Evolutionary conservation across 1,140 invertebrate species (phyloP), one percentile per base, ranked within the genome.

Genomic region (Eciton burchellii): DNA sequence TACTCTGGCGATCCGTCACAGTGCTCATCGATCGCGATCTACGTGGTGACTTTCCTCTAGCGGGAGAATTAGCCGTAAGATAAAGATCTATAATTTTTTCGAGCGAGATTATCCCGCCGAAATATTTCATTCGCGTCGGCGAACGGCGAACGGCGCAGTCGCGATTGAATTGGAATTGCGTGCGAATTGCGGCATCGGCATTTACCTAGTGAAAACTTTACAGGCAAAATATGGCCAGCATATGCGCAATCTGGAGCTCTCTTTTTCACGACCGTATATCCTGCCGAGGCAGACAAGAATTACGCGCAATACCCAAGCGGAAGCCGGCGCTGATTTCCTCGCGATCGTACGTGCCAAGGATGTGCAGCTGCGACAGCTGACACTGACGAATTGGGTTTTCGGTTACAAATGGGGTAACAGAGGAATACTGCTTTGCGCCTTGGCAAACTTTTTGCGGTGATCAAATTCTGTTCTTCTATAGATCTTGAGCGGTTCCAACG

Each of bases 1-100:
- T 90, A 54, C 90, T 94, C n/a, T 94, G 93, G 93, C 91, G 93
- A 52, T 92, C 91, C 9, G 89, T 94, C 72, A 92, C 88, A 45
- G 72, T 94, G 43, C 76, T 91, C 52, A 90, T 94, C 57, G 93
- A 94, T 77, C 90, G 90, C 19, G 93, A 94, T 77, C 82, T 94
- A 21, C 85, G 89, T 8, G 89, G 87, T 60, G 90, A 92, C 60
- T 89, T 88, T 8, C 89, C 90, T 0, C 72, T 92, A 9, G 90
- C 90, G 2, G 88, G 73, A 66, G 88, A 93, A 87, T 65, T 93
- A 56, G 90, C 91, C 73, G 92, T 93, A 74, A 60, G 90, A 56
- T 35, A 35, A 35, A 9, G 16, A 26, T 54, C 41, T 43, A 43
- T 11, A 11, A 73, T 47, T 60, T 5, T 49, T 74, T 26, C 1